Evolutionary conservation across 2,888 invertebrate genomes (phyloP).

Genomic region (Glomeris marginata): DNA sequence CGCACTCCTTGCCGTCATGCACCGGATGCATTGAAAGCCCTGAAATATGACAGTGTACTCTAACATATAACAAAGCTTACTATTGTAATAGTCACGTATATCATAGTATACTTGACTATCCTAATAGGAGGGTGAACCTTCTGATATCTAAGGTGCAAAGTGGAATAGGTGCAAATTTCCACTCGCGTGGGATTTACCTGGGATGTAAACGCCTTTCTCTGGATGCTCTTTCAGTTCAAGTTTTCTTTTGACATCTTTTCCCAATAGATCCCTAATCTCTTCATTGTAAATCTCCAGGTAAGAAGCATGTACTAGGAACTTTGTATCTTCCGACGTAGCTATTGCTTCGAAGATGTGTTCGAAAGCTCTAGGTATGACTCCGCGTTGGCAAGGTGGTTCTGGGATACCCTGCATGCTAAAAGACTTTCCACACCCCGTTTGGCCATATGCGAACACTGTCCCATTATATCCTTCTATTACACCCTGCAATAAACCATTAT

Average conservation of each 20-base stretch:
- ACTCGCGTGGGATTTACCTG: constrained; percentile 34
- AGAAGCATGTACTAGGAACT: constrained; percentile 58
- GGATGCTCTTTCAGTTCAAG: constrained; percentile 51
- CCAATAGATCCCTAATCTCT: constrained; percentile 53
- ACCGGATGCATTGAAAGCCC: constrained; percentile 58
- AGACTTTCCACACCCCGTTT: constrained; percentile 82
- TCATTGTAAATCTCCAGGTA: constrained; percentile 76
- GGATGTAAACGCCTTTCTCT: constrained; percentile 47
- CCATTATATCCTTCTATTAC: constrained; percentile 84
- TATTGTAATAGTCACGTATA: too few species aligned
- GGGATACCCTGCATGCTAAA: constrained; percentile 70
- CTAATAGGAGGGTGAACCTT: too few species aligned
- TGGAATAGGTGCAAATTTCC: constrained; percentile 4
- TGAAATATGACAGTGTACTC: constrained; percentile 21
- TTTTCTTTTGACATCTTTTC: constrained; percentile 40
- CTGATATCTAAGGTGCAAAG: too few species aligned
- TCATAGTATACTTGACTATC: too few species aligned
- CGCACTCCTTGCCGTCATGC: constrained; percentile 60
- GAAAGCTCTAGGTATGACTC: constrained; percentile 60
- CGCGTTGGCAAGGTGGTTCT: constrained; percentile 34
- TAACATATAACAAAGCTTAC: neutral
- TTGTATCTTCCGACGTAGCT: constrained; percentile 48
- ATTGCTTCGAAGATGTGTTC: constrained; percentile 81
- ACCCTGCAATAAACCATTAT: constrained; percentile 37
- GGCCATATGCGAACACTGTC: constrained; percentile 85